Evolutionary conservation across 1,140 invertebrate species (phyloP), one percentile per base, ranked within the genome.

Genomic region (Brachionus koreanus): DNA sequence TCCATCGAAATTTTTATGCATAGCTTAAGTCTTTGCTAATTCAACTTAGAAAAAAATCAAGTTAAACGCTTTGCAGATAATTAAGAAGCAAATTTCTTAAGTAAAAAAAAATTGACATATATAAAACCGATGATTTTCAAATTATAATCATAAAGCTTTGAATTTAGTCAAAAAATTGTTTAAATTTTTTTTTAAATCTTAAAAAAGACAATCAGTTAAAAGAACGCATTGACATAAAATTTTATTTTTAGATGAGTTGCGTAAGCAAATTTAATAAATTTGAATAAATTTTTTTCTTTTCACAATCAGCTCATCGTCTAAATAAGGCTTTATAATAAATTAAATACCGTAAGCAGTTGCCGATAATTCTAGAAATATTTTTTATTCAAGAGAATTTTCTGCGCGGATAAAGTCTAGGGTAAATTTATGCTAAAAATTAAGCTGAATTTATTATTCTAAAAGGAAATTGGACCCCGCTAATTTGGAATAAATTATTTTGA

Each of bases 401-500:
- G 16, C 2, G 16, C 7, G n/a, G 49, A 49, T 49, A 3, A n/a
- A 49, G 16, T 19, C 49, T 25, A 57, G 2, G 16, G 19, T 65
- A 33, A 65, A 12, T 65, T 65, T 65, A 65, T 29, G 63, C 63
- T 65, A 33, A 33, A 65, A 33, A 65, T n/a, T 23, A 33, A 33
- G 0, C 10, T 35, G 25, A 65, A 65, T 33, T 65, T 65, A n/a
- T 65, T 37, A 65, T 65, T 65, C 63, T 57, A 1, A n/a, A 0
- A 7, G 49, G 19, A 57, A 65, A 23, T 65, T 37, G 25, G 25
- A 37, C 63, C 25, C 1, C 3, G 63, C n/a, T 65, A 65, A 65
- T 65, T 65, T 33, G 12, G 63, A 33, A 65, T 65, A 65, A 65
- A 65, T 65, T 65, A 65, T 65, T 65, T 65, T 65, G 63, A 65